A percentile compares a stretch with the other conserved stretches of the same genome.
Evolutionary conservation across 2,888 invertebrate species (phyloP).

Genomic region (Xestia rhomboidea): DNA sequence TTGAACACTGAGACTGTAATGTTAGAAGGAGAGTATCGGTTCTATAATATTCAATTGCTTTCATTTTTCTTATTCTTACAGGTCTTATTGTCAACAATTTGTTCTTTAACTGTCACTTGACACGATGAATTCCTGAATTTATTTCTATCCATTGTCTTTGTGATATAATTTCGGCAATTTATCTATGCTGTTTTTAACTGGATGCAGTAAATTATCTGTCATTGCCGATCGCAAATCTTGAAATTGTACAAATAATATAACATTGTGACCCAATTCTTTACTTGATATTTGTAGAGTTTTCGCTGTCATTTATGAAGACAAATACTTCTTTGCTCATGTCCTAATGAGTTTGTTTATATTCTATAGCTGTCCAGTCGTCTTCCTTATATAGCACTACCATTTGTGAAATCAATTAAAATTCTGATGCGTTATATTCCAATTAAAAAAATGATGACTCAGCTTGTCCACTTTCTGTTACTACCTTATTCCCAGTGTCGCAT

Average conservation of each 20-base stretch:
- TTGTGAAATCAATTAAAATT: slow-evolving; percentile 38
- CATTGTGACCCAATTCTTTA: slow-evolving; percentile 24
- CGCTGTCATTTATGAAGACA: neutral
- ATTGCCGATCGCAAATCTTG: slow-evolving; percentile 21
- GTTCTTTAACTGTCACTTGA: slow-evolving; percentile 21
- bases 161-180: slow-evolving; percentile 39
- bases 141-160: slow-evolving; percentile 29
- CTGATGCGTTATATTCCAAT: slow-evolving; percentile 8
- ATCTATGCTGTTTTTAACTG: slow-evolving; percentile 13
- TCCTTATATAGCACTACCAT: slow-evolving; percentile 32
- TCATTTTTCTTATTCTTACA: slow-evolving; percentile 6
- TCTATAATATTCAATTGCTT: slow-evolving; percentile 11
- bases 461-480: slow-evolving; percentile 5
- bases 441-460: slow-evolving; percentile 19
- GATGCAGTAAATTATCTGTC: slow-evolving; percentile 22
- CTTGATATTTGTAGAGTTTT: slow-evolving; percentile 23
- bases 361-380: slow-evolving; percentile 29
- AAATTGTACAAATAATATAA: slow-evolving; percentile 20
- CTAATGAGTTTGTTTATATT: slow-evolving; percentile 41
- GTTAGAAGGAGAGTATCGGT: slow-evolving; percentile 12
- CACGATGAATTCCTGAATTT: slow-evolving; percentile 38
- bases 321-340: slow-evolving; percentile 11
- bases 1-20: slow-evolving; percentile 32
- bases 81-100: slow-evolving; percentile 24
- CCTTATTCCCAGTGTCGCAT: neutral